Evolutionary conservation across 2,113 vertebrate species (phyloP).

Genomic region (Gambusia affinis): DNA sequence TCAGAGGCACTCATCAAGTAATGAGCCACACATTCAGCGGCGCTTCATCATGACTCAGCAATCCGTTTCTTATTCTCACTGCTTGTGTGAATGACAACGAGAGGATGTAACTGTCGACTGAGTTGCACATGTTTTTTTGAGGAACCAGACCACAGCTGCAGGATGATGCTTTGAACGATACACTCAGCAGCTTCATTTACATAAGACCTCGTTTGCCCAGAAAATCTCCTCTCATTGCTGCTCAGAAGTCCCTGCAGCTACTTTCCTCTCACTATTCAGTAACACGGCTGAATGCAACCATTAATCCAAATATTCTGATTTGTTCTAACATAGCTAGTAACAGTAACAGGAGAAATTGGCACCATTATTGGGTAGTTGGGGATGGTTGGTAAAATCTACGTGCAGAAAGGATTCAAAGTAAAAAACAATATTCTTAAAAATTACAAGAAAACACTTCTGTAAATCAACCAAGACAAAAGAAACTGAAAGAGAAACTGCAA

Average conservation of each 20-base stretch:
- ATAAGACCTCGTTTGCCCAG: constrained; percentile 9
- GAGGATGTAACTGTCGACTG: background rate
- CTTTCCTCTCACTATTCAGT: background rate
- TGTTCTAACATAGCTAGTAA: background rate
- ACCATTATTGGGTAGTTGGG: no score
- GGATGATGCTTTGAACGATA: constrained; percentile 24
- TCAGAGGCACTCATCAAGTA: background rate
- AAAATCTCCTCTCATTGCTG: background rate
- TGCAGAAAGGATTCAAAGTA: no score
- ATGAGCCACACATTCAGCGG: constrained; percentile 6
- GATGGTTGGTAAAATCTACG: no score
- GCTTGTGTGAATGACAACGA: constrained; percentile 13
- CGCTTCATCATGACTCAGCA: background rate
- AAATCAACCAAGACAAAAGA: no score
- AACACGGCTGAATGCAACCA: background rate
- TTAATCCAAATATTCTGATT: background rate
- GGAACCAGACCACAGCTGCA: constrained; percentile 17
- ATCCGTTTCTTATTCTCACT: constrained; percentile 12
- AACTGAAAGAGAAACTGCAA: no score
- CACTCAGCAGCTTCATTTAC: constrained; percentile 24
- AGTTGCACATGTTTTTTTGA: constrained; percentile 7
- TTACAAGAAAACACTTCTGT: no score
- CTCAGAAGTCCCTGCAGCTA: constrained; percentile 2
- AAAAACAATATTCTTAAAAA: no score
- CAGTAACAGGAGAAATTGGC: no score